Percentiles rank a stretch among this genome's conserved stretches.
Conservation (phyloP, 1,140 invertebrate species). For the Nomia melanderi region DNA sequence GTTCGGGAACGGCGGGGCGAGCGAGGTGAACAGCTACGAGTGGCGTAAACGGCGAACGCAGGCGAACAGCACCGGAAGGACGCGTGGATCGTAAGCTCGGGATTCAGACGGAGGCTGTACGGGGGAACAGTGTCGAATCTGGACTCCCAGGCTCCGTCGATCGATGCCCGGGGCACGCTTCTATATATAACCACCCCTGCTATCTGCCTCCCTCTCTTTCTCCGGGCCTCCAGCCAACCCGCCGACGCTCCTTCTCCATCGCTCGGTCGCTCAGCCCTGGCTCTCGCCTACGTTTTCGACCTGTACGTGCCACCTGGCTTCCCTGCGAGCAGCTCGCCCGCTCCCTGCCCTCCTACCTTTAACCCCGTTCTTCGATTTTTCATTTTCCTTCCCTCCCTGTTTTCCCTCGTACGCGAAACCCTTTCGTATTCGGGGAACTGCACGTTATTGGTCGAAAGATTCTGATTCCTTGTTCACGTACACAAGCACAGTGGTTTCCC, state of each 20-base stretch:
- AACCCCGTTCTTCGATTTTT: background rate
- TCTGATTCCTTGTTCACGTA: too few species aligned
- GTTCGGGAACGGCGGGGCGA: too few species aligned
- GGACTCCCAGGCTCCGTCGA: conserved; percentile 64
- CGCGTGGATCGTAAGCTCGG: conserved; percentile 42
- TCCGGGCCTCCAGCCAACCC: background rate
- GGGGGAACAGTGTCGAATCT: conserved; percentile 59
- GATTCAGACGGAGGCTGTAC: conserved; percentile 41
- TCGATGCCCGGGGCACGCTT: conserved; percentile 63
- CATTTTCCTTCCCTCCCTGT: background rate
- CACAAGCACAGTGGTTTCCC: too few species aligned
- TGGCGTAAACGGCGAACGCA: background rate
- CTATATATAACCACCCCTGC: conserved; percentile 66
- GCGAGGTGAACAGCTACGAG: too few species aligned
- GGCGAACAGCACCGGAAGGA: conserved; percentile 27
- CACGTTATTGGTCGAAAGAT: background rate
- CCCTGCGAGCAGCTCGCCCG: conserved; percentile 1
- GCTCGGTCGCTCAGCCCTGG: background rate
- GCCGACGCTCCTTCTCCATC: background rate
- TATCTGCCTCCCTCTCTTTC: conserved; percentile 38
- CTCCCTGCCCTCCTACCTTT: background rate
- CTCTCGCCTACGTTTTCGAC: conserved; percentile 27
- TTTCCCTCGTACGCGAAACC: too few species aligned
- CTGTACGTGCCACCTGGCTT: conserved; percentile 35
- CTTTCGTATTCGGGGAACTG: background rate